Evolutionary conservation across 2,797 vertebrate species (phyloP), one percentile per base, ranked within the genome.

Genomic region (Pseudotriccus pelzelni): DNA sequence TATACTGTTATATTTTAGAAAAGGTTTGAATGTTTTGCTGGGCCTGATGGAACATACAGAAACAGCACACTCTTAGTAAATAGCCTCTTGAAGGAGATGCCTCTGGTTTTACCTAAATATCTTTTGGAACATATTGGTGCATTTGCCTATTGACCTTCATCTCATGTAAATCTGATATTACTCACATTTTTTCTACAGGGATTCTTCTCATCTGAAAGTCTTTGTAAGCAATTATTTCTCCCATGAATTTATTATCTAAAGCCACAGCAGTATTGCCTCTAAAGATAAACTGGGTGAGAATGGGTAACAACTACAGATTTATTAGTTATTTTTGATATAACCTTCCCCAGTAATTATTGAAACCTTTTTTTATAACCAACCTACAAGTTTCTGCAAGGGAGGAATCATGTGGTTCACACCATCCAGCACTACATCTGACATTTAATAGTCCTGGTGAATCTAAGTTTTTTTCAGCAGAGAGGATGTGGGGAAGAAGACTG

Each of bases 191-290:
- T 56, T 64, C 36, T 82, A 8, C 34, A 55, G 44, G 14, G 32
- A 36, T 82, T 59, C 20, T 89, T 62, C 37, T 91, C 46, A 43
- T 85, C 34, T 50, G 30, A 76, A 91, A 76, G 15, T 17, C 88
- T 68, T 34, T 79, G 39, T 34, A 86, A 78, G 7, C 20, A 60
- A n/a, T 63, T 67, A 30, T 11, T 63, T 87, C 10, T 56, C 5
- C 8, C 59, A 19, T 32, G 46, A 49, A 64, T 87, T 60, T 15
- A 21, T 32, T 56, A 4, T 37, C 44, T 85, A 53, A 68, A 79
- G 4, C 27, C 0, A 0, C 44, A 66, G 37, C 12, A 9, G 9
- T 79, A 3, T 44, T 44, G 6, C 6, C 34, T 58, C 46, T 63
- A 18, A 77, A 14, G 28, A 28, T 36, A 70, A 72, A 72, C 20